These are phyloP conservation scores for Polyergus mexicanus DNA, from an alignment of 1,140 invertebrate genomes.

Conservation along the genomic window DNA sequence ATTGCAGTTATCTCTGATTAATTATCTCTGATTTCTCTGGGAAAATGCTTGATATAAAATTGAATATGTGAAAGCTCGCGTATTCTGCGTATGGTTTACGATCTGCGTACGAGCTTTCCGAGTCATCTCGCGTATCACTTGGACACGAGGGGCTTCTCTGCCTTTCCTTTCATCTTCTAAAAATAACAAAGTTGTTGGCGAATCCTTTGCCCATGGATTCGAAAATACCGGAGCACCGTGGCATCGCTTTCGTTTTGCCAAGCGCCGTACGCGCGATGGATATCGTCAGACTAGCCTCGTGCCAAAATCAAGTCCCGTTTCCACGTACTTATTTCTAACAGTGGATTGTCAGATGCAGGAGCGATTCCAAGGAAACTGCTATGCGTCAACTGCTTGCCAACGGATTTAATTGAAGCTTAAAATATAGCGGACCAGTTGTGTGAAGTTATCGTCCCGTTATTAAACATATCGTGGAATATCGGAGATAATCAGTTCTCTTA, in stretches of 20 bases:
- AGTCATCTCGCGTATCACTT: conserved; percentile 15
- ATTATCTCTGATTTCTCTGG: neutral
- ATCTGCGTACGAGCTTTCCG: conserved; percentile 19
- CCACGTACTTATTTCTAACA: conserved; percentile 55
- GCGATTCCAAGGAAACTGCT: conserved; percentile 35
- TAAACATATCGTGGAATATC: neutral
- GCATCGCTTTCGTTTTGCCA: conserved; percentile 49
- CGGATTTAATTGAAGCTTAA: conserved; percentile 33
- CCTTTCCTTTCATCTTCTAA: conserved; percentile 76
- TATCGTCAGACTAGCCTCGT: conserved; percentile 40
- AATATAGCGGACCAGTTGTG: conserved; percentile 4
- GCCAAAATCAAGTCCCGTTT: conserved; percentile 60
- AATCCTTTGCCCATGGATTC: conserved; percentile 64
- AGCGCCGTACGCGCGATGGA: conserved; percentile 33
- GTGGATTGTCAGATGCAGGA: conserved; percentile 31
- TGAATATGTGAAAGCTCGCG: conserved; percentile 12
- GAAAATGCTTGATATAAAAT: conserved; percentile 1
- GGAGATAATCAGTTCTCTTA: neutral
- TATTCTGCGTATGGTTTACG: conserved; percentile 21
- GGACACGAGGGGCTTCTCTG: conserved; percentile 20
- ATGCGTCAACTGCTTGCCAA: conserved; percentile 22
- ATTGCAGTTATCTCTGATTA: neutral
- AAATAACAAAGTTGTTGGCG: conserved; percentile 71
- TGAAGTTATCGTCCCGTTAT: neutral
- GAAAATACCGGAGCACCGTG: conserved; percentile 50